Evolutionary conservation across 1,140 invertebrate genomes (phyloP).

Genomic region (Drosophila orena): DNA sequence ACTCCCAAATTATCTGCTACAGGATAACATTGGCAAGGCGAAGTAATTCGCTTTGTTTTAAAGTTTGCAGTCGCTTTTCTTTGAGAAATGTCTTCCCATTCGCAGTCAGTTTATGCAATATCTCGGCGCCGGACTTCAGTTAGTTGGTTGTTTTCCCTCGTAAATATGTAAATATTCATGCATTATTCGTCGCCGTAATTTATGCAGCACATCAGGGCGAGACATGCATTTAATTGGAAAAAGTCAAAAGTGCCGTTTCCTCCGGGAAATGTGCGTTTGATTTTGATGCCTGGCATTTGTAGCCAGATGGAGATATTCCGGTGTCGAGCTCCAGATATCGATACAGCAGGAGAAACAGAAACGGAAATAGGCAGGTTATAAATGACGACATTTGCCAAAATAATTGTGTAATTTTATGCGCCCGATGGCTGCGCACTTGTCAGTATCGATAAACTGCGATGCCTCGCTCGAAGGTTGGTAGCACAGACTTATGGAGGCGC

Average conservation of each 20-base stretch:
- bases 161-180: slow-evolving; percentile 44
- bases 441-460: slow-evolving; percentile 55
- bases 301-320: slow-evolving; percentile 5
- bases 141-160: not conserved
- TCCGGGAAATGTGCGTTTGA: slow-evolving; percentile 3
- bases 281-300: slow-evolving; percentile 16
- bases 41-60: not conserved
- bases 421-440: slow-evolving; percentile 57
- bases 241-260: slow-evolving; percentile 16
- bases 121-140: not conserved
- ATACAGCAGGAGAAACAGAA: slow-evolving; percentile 11
- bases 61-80: not conserved
- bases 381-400: slow-evolving; percentile 71
- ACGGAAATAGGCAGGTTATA: slow-evolving; percentile 34
- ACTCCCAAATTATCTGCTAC: slow-evolving; percentile 9
- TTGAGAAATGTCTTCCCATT: not conserved
- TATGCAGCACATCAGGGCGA: slow-evolving; percentile 32
- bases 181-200: slow-evolving; percentile 28
- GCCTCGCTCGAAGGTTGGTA: slow-evolving; percentile 19
- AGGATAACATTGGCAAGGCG: not conserved
- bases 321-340: slow-evolving; percentile 2
- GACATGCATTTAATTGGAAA: slow-evolving; percentile 50
- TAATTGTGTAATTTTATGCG: slow-evolving; percentile 66
- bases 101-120: not conserved
- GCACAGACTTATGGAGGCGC: slow-evolving; percentile 31